Evolutionary conservation across 2,888 invertebrate species (phyloP).

Genomic region (Pelosia muscerda): DNA sequence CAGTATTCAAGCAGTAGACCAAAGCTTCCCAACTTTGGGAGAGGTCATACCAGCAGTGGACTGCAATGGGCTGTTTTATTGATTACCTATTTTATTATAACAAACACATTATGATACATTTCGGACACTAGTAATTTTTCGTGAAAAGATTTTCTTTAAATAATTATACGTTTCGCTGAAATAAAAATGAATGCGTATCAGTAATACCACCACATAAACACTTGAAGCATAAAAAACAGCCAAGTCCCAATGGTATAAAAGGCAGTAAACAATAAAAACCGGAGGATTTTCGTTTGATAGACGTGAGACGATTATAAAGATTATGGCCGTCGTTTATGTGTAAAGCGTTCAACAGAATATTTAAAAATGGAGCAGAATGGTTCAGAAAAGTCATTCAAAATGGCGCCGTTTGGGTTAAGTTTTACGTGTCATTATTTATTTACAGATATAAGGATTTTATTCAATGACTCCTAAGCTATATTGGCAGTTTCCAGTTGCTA

Average conservation of each 20-base stretch:
- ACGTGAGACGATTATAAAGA: conserved; percentile 67
- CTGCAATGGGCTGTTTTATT: too few species aligned
- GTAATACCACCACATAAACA: conserved; percentile 26
- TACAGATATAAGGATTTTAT: background rate
- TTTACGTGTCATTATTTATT: background rate
- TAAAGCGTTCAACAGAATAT: conserved; percentile 30
- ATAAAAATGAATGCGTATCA: background rate
- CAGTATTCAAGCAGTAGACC: too few species aligned
- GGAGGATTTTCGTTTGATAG: conserved; percentile 61
- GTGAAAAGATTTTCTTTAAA: too few species aligned
- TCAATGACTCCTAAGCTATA: too few species aligned
- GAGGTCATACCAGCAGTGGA: too few species aligned
- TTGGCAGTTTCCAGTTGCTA: too few species aligned
- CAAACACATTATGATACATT: too few species aligned
- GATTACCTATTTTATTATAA: too few species aligned
- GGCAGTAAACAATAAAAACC: conserved; percentile 58
- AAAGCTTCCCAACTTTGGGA: too few species aligned
- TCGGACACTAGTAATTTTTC: too few species aligned
- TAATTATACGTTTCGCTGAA: background rate
- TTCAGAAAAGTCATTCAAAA: conserved; percentile 1
- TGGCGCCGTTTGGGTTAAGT: background rate
- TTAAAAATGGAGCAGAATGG: conserved; percentile 21
- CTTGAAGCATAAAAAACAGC: conserved; percentile 38
- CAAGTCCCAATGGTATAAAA: conserved; percentile 48
- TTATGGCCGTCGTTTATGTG: conserved; percentile 51